Evolutionary conservation across 2,113 vertebrate species (phyloP), one percentile per base, ranked within the genome.

Genomic region (Dendrocopos noguchii): DNA sequence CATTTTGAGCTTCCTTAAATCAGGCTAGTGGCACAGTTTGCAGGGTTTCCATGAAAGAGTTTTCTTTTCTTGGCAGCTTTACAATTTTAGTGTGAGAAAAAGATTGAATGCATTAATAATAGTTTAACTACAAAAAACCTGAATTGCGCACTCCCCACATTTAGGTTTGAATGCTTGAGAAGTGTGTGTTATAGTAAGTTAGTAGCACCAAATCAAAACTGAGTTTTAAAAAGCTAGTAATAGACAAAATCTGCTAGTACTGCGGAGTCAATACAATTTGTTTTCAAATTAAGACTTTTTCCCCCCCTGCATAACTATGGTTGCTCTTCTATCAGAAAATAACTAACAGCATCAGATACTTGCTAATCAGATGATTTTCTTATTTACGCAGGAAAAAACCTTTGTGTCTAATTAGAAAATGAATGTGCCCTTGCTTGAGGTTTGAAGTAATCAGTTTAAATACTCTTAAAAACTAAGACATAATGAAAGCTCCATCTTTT

Each of bases 1-100:
- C 27, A 3, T 92, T 96, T 91, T 96, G 93, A 93, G 85, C 96
- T 96, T 96, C 96, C 73, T 95, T 96, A 96, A 94, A 88, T 95
- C 92, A 96, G 79, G 86, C 31, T 84, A 88, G 73, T 55, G 70
- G 88, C 85, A 88, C 61, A 91, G 83, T 94, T 96, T 96, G 95
- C 84, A 44, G 70, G 72, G 66, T 90, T 95, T 96, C 77, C 75
- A 68, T 87, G 85, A 93, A 95, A 88, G 80, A 42, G 63, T 93
- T 91, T 95, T 97, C 31, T 96, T 94, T 95, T 95, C 81, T 84
- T 96, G 82, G 79, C 91, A 87, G 87, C 61, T 72, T 29, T 8
- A 57, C 93, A 77, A 4, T 81, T 94, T 80, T 61, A 91, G 53
- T 95, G 84, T 94, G 90, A 96, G 92, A 93, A 92, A 72, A 95